These are phyloP conservation scores for Cheirogaleus medius DNA, from an alignment of 2,113 vertebrate genomes.

Conservation along the genomic window DNA sequence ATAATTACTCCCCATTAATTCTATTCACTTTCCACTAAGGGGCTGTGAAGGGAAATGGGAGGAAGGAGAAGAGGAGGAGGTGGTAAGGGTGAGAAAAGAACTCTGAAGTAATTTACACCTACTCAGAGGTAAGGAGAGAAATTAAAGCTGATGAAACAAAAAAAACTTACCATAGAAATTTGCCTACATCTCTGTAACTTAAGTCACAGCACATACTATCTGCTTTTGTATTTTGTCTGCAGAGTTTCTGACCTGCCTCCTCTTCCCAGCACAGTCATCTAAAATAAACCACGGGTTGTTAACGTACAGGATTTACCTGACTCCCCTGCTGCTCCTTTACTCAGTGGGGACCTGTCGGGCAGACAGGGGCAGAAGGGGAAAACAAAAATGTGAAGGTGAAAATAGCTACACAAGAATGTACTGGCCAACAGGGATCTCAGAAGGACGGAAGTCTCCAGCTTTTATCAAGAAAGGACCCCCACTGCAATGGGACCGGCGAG, in stretches of 20 bases:
- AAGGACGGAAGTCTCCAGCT: background rate
- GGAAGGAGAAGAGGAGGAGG: background rate
- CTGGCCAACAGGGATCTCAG: background rate
- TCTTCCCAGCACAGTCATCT: background rate
- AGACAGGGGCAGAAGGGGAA: background rate
- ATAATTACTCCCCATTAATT: background rate
- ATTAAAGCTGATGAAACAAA: background rate
- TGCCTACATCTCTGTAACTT: background rate
- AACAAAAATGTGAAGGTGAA: background rate
- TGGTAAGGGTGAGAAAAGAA: background rate
- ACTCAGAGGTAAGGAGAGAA: slow-evolving; percentile 1
- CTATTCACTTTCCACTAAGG: slow-evolving; percentile 4
- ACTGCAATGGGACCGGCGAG: background rate
- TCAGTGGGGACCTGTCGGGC: background rate
- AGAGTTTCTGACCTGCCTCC: background rate
- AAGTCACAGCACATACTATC: background rate
- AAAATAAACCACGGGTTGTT: background rate
- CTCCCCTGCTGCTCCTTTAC: background rate
- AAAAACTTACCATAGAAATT: background rate
- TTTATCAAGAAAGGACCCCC: background rate
- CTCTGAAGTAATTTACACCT: slow-evolving; percentile 25
- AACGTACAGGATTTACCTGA: background rate
- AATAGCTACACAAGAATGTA: background rate
- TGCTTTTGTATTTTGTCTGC: background rate
- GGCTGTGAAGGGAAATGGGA: background rate